Evolutionary conservation across 2,113 vertebrate genomes (phyloP).

Genomic region (Gymnobelideus leadbeateri): DNA sequence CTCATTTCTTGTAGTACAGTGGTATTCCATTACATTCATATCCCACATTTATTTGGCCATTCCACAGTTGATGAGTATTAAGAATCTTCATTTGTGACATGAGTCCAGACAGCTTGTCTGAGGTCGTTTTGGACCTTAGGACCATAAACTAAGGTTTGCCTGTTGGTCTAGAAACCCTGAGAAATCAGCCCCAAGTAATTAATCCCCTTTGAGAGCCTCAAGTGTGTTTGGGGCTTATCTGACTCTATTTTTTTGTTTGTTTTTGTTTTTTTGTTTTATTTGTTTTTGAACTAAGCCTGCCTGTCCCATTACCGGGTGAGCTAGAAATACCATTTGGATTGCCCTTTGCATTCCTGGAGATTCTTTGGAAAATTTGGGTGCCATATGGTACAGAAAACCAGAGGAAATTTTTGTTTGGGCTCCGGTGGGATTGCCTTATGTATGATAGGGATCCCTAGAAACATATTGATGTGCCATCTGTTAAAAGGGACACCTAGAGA

Average conservation of each 20-base stretch:
- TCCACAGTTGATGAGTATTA: neutral
- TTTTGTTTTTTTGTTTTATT: neutral
- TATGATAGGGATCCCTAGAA: neutral
- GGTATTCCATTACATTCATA: neutral
- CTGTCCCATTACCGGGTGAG: neutral
- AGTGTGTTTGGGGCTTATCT: neutral
- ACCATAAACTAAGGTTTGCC: neutral
- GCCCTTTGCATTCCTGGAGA: neutral
- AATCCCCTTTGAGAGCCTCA: neutral
- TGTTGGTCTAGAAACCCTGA: conserved; percentile 1
- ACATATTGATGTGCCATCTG: neutral
- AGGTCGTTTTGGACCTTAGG: neutral
- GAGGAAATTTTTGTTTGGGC: neutral
- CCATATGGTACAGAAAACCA: neutral
- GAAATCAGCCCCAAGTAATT: neutral
- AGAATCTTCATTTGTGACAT: conserved; percentile 10
- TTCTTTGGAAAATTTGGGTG: neutral
- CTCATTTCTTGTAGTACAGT: neutral
- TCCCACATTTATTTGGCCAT: neutral
- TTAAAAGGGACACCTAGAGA: neutral
- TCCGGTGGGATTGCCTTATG: neutral
- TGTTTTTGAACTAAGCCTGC: neutral
- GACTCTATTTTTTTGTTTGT: neutral
- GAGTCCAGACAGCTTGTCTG: neutral
- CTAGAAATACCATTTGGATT: neutral